Evolutionary conservation across 2,797 vertebrate species (phyloP), one percentile per base, ranked within the genome.

Genomic region (Euthynnus affinis): DNA sequence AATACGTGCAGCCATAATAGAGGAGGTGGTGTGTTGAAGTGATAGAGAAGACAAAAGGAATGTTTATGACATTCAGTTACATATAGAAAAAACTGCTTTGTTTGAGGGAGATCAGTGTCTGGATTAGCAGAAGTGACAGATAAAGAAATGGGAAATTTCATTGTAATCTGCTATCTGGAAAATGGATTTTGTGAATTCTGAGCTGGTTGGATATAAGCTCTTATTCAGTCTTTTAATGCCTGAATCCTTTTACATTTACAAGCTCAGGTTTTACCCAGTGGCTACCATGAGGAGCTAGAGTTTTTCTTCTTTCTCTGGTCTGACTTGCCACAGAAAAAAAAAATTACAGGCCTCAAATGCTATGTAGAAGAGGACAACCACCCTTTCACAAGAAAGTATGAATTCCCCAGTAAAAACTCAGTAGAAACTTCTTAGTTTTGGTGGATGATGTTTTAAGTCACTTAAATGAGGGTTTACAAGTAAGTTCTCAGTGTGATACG

Each of bases 141-240:
- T 88, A 88, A 89, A 89, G 80, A 89, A 91, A 92, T 87, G 80
- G 78, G 71, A 83, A 88, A 85, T 85, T 84, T 89, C 75, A 78
- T 84, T 88, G 67, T 77, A 56, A 2, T 14, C 57, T 9, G 40
- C 82, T 87, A 90, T 90, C 90, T 85, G 76, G 82, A 65, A 88
- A 91, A 91, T 86, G 71, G 84, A 84, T 89, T 90, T 87, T 61
- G 64, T 83, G 84, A 90, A 89, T 87, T 80, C 75, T 69, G 79
- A 86, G 78, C 81, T 85, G 56, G 64, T 60, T 70, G 78, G 67
- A 76, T 87, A 70, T 79, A 73, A 87, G 84, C 77, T 84, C 76
- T 71, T 56, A 78, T 86, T 88, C 77, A 76, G 66, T 56, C 60
- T 78, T 72, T 83, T 77, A 69, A 76, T 77, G 80, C 59, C 74